Conservation (phyloP, 2,888 invertebrate genomes). For the Conomelus anceps region DNA sequence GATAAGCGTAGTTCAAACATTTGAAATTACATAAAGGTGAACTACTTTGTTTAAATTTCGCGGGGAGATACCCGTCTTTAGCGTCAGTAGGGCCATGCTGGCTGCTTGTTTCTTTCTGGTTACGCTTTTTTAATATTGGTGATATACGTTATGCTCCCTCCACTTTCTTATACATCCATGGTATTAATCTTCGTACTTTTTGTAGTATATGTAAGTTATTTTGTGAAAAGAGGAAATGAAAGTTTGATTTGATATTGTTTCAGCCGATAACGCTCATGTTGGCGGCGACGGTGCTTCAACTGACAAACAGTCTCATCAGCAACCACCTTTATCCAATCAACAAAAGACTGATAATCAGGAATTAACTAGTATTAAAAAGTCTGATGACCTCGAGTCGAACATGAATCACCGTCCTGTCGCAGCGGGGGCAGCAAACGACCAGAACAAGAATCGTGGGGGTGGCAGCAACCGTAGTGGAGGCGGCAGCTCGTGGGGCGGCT, state of each 20-base stretch:
- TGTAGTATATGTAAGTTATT: too few species aligned
- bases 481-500: constrained; percentile 17
- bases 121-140: too few species aligned
- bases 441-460: constrained; percentile 30
- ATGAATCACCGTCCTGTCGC: not conserved
- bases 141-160: too few species aligned
- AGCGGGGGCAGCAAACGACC: not conserved
- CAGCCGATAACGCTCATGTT: not conserved
- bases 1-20: too few species aligned
- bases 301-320: not conserved
- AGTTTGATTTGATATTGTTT: not conserved
- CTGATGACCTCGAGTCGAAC: not conserved
- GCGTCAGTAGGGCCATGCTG: too few species aligned
- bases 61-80: too few species aligned
- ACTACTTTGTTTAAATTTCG: too few species aligned
- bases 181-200: too few species aligned
- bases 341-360: not conserved
- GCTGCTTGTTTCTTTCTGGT: too few species aligned
- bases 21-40: too few species aligned
- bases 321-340: not conserved
- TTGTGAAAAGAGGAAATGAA: too few species aligned
- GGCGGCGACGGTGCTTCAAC: not conserved
- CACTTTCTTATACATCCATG: too few species aligned
- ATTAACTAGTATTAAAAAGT: not conserved
- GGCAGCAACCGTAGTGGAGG: constrained; percentile 32